A percentile compares a stretch with the other conserved stretches of the same genome.
Evolutionary conservation across 37 sponge, comb jelly and placozoan genomes (phyloP).

Genomic region (Eunapius fragilis): DNA sequence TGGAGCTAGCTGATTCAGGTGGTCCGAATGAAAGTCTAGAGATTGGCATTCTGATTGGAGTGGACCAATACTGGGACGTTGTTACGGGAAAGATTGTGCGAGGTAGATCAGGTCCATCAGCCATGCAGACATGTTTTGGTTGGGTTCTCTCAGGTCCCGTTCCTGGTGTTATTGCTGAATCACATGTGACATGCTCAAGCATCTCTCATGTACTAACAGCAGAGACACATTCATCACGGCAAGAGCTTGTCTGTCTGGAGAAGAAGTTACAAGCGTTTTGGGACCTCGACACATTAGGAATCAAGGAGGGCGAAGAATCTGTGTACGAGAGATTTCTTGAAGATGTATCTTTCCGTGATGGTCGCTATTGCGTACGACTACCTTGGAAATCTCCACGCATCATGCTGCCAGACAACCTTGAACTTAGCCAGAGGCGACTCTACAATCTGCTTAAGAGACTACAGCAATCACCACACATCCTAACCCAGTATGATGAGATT

Average conservation of each 20-base stretch:
- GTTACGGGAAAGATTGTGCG: constrained; percentile 12
- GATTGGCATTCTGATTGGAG: constrained; percentile 28
- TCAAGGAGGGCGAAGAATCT: background rate
- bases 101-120: constrained; percentile 10
- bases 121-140: constrained; percentile 10
- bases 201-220: too few relatives aligned
- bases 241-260: background rate
- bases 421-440: constrained; percentile 27
- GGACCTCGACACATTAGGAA: constrained; percentile 42
- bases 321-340: constrained; percentile 18
- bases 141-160: constrained; percentile 39
- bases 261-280: constrained; percentile 6
- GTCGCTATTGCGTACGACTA: constrained; percentile 30
- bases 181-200: background rate
- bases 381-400: constrained; percentile 37
- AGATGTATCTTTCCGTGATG: constrained; percentile 11
- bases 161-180: background rate
- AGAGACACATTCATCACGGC: too few relatives aligned
- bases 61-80: constrained; percentile 10
- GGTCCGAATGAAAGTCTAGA: background rate
- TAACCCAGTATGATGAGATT: constrained; percentile 26
- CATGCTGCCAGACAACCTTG: constrained; percentile 20
- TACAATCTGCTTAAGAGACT: constrained; percentile 15
- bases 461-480: constrained; percentile 14
- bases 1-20: constrained; percentile 17